These are phyloP conservation scores for Nephrotoma guestfalica DNA, from an alignment of 2,888 invertebrate species.

Conservation along the genomic window DNA sequence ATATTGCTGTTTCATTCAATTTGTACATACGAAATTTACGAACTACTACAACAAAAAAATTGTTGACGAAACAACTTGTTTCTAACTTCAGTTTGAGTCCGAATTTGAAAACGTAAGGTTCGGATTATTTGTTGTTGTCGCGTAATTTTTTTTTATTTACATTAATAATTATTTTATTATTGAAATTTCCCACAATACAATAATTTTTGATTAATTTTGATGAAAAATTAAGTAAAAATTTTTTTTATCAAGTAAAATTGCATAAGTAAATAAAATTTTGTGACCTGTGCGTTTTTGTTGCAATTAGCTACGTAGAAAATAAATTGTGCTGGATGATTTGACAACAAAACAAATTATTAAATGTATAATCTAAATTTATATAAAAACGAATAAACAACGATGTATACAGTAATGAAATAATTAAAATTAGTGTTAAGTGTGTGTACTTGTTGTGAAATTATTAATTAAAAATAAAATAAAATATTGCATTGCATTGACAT, in stretches of 20 bases:
- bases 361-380: neutral
- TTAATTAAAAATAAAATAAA: neutral
- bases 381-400: neutral
- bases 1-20: neutral
- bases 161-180: neutral
- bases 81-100: constrained; percentile 28
- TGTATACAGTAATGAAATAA: neutral
- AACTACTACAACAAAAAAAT: neutral
- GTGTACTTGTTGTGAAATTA: neutral
- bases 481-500: neutral
- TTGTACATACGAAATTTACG: neutral
- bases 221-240: neutral
- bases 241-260: neutral
- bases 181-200: neutral
- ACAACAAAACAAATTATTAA: neutral
- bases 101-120: constrained; percentile 29
- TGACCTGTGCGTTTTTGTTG: neutral
- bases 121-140: neutral
- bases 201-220: neutral
- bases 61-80: constrained; percentile 12
- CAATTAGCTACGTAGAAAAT: neutral
- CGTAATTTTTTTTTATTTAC: neutral
- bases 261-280: neutral
- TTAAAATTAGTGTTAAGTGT: neutral
- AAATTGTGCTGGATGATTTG: neutral